A percentile compares a stretch with the other conserved stretches of the same genome.
Evolutionary conservation across 2,797 vertebrate species (phyloP).

Genomic region (Epinephelus coioides): DNA sequence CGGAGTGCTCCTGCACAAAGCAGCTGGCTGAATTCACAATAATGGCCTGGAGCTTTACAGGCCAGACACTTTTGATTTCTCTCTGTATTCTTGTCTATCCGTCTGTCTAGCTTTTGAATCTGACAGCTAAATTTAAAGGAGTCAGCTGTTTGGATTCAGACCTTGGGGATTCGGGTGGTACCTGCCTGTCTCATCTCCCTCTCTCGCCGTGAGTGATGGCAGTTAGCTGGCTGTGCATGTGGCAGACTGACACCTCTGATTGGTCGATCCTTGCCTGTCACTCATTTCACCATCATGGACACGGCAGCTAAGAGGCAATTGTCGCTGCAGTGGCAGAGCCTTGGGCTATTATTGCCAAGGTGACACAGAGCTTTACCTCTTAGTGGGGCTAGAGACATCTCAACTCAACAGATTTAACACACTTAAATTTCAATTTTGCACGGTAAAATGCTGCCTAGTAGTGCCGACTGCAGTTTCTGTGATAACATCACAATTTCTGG

Average conservation of each 20-base stretch:
- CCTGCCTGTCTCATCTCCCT: constrained; percentile 57
- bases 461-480: constrained; percentile 28
- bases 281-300: constrained; percentile 57
- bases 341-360: constrained; percentile 58
- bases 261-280: constrained; percentile 75
- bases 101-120: constrained; percentile 46
- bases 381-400: constrained; percentile 49
- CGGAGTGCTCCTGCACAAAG: constrained; percentile 53
- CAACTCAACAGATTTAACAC: constrained; percentile 51
- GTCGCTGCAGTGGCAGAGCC: constrained; percentile 53
- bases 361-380: constrained; percentile 67
- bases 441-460: constrained; percentile 28
- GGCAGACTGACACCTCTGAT: constrained; percentile 74
- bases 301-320: constrained; percentile 56
- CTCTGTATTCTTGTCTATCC: constrained; percentile 16
- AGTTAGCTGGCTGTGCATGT: constrained; percentile 59
- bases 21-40: constrained; percentile 69
- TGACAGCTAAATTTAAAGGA: constrained; percentile 74
- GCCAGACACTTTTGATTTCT: constrained; percentile 55
- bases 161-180: constrained; percentile 46
- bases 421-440: constrained; percentile 59
- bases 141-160: constrained; percentile 59
- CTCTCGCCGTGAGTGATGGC: constrained; percentile 46
- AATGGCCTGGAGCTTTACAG: constrained; percentile 63
- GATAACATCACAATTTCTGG: constrained; percentile 47